Conservation (phyloP, 2,888 invertebrate genomes). For the Drosophila nigricruria region DNA sequence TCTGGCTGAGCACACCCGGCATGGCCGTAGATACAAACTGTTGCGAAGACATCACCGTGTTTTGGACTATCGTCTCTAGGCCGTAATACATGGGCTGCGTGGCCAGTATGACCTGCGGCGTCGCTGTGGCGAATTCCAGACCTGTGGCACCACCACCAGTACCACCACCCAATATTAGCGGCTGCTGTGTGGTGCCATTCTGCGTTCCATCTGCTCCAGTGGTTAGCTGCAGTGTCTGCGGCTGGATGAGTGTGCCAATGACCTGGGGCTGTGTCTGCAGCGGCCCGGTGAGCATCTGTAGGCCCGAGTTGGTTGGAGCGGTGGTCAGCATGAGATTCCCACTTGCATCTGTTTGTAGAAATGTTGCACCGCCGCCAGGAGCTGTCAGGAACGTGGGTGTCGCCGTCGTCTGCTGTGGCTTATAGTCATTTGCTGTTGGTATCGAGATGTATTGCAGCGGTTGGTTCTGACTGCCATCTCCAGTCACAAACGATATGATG, state of each 20-base stretch:
- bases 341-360: slow-evolving; percentile 88
- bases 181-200: slow-evolving; percentile 59
- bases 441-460: slow-evolving; percentile 92
- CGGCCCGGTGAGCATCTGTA: slow-evolving; percentile 87
- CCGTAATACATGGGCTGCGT: slow-evolving; percentile 93
- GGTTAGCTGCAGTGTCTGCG: slow-evolving; percentile 87
- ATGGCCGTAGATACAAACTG: slow-evolving; percentile 93
- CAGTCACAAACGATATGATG: slow-evolving; percentile 86
- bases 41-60: slow-evolving; percentile 95
- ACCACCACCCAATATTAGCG: slow-evolving; percentile 74
- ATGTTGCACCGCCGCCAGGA: slow-evolving; percentile 87
- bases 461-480: slow-evolving; percentile 85
- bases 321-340: slow-evolving; percentile 88
- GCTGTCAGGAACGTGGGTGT: slow-evolving; percentile 86
- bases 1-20: slow-evolving; percentile 92
- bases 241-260: slow-evolving; percentile 88
- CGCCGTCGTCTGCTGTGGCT: slow-evolving; percentile 80
- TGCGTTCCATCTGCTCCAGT: slow-evolving; percentile 80
- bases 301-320: slow-evolving; percentile 82
- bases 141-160: slow-evolving; percentile 44
- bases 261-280: slow-evolving; percentile 87
- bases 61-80: slow-evolving; percentile 94
- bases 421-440: slow-evolving; percentile 87
- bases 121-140: slow-evolving; percentile 76
- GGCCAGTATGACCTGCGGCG: slow-evolving; percentile 86